These are phyloP conservation scores for Pogoniulus pusillus DNA, from an alignment of 2,797 vertebrate genomes.

Conservation along the genomic window DNA sequence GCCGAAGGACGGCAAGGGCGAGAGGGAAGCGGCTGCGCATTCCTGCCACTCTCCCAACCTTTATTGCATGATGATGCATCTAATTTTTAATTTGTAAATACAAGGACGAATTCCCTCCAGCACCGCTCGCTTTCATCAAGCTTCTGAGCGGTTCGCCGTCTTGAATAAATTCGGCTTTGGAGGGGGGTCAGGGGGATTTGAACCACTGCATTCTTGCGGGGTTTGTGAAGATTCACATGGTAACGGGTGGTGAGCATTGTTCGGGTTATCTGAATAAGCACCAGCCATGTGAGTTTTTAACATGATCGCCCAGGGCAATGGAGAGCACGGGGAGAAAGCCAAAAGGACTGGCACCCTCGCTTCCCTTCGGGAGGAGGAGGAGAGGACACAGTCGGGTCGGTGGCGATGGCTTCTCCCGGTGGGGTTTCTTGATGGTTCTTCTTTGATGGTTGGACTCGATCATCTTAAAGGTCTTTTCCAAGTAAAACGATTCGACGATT, in stretches of 20 bases:
- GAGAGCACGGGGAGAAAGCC: slow-evolving; percentile 84
- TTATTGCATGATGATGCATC: slow-evolving; percentile 75
- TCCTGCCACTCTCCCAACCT: slow-evolving; percentile 58
- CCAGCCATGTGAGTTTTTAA: slow-evolving; percentile 94
- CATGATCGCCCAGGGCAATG: slow-evolving; percentile 89
- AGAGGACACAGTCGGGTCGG: slow-evolving; percentile 57
- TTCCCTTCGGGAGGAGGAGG: slow-evolving; percentile 42
- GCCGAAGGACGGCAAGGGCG: slow-evolving; percentile 30
- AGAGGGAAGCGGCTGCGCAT: slow-evolving; percentile 39
- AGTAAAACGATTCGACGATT: too few relatives aligned
- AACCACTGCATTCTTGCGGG: slow-evolving; percentile 97
- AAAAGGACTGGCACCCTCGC: slow-evolving; percentile 79
- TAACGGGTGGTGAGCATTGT: slow-evolving; percentile 91
- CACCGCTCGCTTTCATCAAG: slow-evolving; percentile 80
- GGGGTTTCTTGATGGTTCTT: background rate
- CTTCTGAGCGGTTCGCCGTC: slow-evolving; percentile 87
- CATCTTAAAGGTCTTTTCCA: too few relatives aligned
- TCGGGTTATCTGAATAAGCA: slow-evolving; percentile 96
- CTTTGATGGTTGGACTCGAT: too few relatives aligned
- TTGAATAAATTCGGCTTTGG: slow-evolving; percentile 91
- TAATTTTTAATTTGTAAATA: slow-evolving; percentile 83
- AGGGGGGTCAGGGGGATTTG: slow-evolving; percentile 91
- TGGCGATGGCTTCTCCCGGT: slow-evolving; percentile 57
- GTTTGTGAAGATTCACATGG: slow-evolving; percentile 97
- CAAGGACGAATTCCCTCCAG: slow-evolving; percentile 78